Conservation (phyloP, 2,113 vertebrate genomes). For the Dasyornis broadbenti region DNA sequence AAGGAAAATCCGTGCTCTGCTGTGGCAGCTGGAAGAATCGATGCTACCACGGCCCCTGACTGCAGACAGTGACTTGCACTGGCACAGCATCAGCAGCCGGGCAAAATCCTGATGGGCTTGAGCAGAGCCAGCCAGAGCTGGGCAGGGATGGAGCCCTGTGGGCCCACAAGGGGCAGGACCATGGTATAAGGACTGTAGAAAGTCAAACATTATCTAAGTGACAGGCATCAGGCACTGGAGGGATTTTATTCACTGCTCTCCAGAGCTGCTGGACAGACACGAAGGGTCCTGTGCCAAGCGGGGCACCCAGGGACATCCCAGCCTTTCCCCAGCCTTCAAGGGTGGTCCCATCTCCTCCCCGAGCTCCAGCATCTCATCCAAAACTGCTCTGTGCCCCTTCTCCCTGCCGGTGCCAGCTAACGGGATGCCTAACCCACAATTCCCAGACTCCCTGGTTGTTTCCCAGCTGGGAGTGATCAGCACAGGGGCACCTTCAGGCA, state of each 20-base stretch:
- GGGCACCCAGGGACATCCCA: not conserved
- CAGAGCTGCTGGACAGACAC: not conserved
- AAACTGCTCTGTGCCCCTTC: not conserved
- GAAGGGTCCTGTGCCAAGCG: not conserved
- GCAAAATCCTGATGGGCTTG: not conserved
- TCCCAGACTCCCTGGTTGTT: not conserved
- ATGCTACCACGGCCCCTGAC: not conserved
- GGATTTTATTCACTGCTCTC: not conserved
- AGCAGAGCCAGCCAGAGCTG: not conserved
- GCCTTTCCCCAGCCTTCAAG: not conserved
- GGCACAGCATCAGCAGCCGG: not conserved
- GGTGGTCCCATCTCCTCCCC: not conserved
- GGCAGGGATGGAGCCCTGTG: not conserved
- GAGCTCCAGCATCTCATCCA: not conserved
- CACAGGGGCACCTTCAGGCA: not conserved
- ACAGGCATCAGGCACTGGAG: not conserved
- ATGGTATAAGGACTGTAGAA: not conserved
- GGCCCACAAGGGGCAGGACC: not conserved
- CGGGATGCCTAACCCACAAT: not conserved
- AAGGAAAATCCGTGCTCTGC: not conserved
- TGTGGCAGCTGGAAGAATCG: constrained; percentile 46
- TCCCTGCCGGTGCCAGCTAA: not conserved
- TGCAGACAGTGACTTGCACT: not conserved
- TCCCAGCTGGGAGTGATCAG: not conserved
- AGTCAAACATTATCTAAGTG: not conserved